These are phyloP conservation scores for Piliocolobus tephrosceles DNA, from an alignment of 2,113 vertebrate genomes.

Conservation along the genomic window DNA sequence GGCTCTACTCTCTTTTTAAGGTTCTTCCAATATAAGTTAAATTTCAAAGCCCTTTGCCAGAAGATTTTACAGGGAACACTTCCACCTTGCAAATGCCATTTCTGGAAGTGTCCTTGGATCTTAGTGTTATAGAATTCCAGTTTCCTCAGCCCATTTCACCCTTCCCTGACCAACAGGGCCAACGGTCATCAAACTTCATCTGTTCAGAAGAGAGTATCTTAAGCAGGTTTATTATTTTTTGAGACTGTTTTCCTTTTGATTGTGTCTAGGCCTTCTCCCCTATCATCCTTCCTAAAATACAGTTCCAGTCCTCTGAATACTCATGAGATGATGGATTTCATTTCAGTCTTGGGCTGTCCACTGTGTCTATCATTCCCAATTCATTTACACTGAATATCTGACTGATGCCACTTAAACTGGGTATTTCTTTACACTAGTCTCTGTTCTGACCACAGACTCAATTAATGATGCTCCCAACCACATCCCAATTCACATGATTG, in stretches of 20 bases:
- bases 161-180: not conserved
- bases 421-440: not conserved
- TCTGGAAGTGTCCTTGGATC: not conserved
- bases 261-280: not conserved
- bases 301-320: not conserved
- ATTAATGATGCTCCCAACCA: not conserved
- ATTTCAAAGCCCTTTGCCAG: not conserved
- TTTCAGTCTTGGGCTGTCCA: not conserved
- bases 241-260: not conserved
- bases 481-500: slow-evolving; percentile 17
- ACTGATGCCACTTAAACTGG: not conserved
- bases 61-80: not conserved
- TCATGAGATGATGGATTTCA: not conserved
- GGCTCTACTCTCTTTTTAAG: not conserved
- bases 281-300: not conserved
- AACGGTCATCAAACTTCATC: not conserved
- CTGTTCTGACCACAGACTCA: not conserved
- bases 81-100: not conserved
- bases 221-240: not conserved
- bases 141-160: not conserved
- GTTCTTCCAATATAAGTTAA: not conserved
- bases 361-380: not conserved
- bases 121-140: not conserved
- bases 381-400: slow-evolving; percentile 1
- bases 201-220: not conserved